These are phyloP conservation scores for Orthonevra nobilis DNA, from an alignment of 2,888 invertebrate genomes.

Conservation along the genomic window DNA sequence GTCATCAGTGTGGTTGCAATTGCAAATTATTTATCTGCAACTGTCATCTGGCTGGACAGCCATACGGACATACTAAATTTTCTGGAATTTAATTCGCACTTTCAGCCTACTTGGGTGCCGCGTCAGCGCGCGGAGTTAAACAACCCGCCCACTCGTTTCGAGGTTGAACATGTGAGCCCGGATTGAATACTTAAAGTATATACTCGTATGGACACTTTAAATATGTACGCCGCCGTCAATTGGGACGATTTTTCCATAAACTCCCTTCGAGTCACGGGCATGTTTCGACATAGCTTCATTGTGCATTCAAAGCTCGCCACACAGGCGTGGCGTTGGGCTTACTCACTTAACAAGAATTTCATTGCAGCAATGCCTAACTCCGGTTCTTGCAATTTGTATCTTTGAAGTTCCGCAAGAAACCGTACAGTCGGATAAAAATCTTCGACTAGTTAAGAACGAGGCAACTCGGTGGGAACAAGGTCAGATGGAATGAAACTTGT, in stretches of 20 bases:
- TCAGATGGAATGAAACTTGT: slow-evolving; percentile 18
- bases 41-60: slow-evolving; percentile 28
- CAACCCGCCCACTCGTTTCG: slow-evolving; percentile 37
- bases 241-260: no score
- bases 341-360: slow-evolving; percentile 55
- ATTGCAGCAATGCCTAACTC: slow-evolving; percentile 42
- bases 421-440: slow-evolving; percentile 7
- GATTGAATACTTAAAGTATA: slow-evolving; percentile 6
- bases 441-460: not conserved
- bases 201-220: no score
- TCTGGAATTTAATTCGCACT: slow-evolving; percentile 25
- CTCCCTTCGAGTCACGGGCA: no score
- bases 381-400: slow-evolving; percentile 14
- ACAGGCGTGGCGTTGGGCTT: slow-evolving; percentile 42
- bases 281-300: no score
- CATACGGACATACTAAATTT: slow-evolving; percentile 44
- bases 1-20: no score
- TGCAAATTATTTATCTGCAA: slow-evolving; percentile 1
- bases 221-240: no score
- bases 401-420: slow-evolving; percentile 37
- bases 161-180: slow-evolving; percentile 7
- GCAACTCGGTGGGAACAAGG: slow-evolving; percentile 48
- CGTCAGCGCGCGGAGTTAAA: slow-evolving; percentile 21
- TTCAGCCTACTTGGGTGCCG: slow-evolving; percentile 37
- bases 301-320: slow-evolving; percentile 46